Evolutionary conservation across 2,113 vertebrate genomes (phyloP).

Genomic region (Strix uralensis): DNA sequence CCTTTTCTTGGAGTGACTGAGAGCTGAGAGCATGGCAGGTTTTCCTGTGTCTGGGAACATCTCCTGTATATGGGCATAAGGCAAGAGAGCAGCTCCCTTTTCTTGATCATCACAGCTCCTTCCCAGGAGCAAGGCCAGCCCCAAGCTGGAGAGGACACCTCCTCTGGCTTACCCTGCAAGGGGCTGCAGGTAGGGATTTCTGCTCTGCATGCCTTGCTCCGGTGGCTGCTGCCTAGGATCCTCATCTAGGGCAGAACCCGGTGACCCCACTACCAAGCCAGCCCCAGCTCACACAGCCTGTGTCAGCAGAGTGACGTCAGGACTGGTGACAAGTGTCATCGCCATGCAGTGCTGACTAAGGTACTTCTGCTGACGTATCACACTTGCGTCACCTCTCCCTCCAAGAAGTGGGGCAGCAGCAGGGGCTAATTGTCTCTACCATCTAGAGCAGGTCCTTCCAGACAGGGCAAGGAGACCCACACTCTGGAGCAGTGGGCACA

Average conservation of each 20-base stretch:
- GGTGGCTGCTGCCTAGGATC: neutral
- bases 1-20: neutral
- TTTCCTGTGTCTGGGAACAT: neutral
- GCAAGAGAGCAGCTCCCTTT: neutral
- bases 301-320: neutral
- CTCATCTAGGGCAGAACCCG: neutral
- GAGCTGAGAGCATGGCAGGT: neutral
- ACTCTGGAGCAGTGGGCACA: neutral
- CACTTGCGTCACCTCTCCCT: neutral
- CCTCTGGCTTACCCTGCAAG: neutral
- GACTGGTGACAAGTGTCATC: neutral
- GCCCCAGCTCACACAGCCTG: neutral
- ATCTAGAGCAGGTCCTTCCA: neutral
- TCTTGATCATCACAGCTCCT: neutral
- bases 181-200: neutral
- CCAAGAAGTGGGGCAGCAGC: neutral
- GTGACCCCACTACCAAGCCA: neutral
- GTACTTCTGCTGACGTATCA: neutral
- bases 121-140: neutral
- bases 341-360: neutral
- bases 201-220: neutral
- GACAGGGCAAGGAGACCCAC: neutral
- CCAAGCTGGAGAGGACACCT: neutral
- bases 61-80: neutral
- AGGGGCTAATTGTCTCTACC: neutral